A percentile compares a stretch with the other conserved stretches of the same genome.
Conservation (phyloP, 2,888 invertebrate species). For the Himalopsyche kuldschensis region DNA sequence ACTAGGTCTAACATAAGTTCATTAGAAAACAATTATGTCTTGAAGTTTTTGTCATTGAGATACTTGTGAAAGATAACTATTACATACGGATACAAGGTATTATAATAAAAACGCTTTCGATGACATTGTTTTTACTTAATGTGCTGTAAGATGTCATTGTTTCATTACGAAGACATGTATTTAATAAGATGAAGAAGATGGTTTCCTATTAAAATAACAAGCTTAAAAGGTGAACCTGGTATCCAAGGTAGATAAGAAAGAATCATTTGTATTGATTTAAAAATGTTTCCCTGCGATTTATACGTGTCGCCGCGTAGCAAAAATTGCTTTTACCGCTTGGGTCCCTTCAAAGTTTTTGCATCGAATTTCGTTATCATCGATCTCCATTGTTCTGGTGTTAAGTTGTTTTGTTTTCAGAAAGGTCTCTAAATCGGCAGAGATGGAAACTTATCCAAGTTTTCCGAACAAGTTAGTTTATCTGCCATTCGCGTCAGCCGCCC, state of each 20-base stretch:
- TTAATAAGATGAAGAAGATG: no score
- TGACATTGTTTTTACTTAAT: no score
- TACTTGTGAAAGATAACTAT: no score
- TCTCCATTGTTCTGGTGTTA: constrained; percentile 40
- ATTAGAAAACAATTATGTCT: no score
- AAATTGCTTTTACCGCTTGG: neutral
- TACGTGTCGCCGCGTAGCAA: neutral
- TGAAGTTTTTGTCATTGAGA: no score
- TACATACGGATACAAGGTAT: no score
- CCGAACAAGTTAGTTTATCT: constrained; percentile 40
- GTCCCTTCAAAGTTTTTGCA: constrained; percentile 36
- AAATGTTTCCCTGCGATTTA: neutral
- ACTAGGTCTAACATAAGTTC: no score
- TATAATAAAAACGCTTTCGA: no score
- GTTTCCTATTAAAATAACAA: no score
- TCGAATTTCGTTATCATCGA: constrained; percentile 40
- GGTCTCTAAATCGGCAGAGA: constrained; percentile 36
- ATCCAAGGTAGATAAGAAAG: neutral
- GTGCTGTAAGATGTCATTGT: no score
- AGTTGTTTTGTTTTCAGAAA: constrained; percentile 38
- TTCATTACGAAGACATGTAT: no score
- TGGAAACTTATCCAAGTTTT: constrained; percentile 39
- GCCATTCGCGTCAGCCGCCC: constrained; percentile 33
- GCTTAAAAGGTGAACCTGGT: no score
- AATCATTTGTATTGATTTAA: neutral